Evolutionary conservation across 1,140 invertebrate genomes (phyloP), one percentile per base, ranked within the genome.

Genomic region (Drosophila asahinai): DNA sequence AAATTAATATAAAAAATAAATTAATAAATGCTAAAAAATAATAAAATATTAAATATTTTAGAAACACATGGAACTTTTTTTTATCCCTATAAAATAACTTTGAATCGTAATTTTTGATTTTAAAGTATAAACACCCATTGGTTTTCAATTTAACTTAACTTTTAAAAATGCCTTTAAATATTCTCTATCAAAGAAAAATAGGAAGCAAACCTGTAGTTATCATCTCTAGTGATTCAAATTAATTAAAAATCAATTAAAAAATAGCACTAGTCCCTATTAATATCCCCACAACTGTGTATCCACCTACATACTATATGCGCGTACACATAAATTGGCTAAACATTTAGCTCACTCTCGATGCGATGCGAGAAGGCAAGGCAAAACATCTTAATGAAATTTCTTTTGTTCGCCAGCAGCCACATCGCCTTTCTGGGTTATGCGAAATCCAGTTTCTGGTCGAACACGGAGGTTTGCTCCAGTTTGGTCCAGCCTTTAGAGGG

Each of bases 351-450:
- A 36, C 66, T 79, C 66, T 48, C 45, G 60, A 71, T 55, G 55
- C 45, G 60, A 64, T 49, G 55, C 22, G 30, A 33, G 48, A 14
- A 38, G 48, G 72, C 59, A 43, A 57, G 72, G 62, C 62, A 45
- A 72, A 72, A 79, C 67, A 60, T 79, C 60, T 72, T 79, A 79
- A 65, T 72, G 76, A 63, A 63, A 55, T 78, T 49, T 79, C 75
- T 72, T 79, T 72, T 79, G 75, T 79, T 52, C 55, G 73, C 52
- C 52, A 38, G 3, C 52, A 55, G 52, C 52, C 2, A 5, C 40
- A 38, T 12, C 64, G 57, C 42, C 52, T 47, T 77, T 77, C 48
- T 60, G 22, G 33, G 54, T 36, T 51, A 54, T 42, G 25, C 30
- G 57, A 47, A 55, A 47, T 55, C 51, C 68, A 71, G 62, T 40